Conservation (phyloP, 2,113 vertebrate genomes). For the Siphamia tubifer region DNA sequence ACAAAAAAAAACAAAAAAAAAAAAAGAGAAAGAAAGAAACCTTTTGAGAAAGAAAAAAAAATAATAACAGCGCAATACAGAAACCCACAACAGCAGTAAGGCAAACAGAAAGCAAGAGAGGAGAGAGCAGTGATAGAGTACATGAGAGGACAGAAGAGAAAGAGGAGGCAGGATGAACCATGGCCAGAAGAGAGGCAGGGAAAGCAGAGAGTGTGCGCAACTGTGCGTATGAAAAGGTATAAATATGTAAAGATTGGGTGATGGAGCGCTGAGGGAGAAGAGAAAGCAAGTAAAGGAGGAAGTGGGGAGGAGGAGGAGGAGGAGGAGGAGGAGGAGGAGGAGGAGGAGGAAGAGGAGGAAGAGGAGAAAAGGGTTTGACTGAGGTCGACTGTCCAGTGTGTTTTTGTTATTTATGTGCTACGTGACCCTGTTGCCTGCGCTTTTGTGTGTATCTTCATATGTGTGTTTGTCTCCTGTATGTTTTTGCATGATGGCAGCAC, state of each 20-base stretch:
- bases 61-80: conserved; percentile 80
- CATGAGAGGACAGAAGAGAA: conserved; percentile 41
- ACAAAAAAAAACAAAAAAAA: conserved; percentile 51
- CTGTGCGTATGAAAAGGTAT: conserved; percentile 71
- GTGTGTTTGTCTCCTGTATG: conserved; percentile 4
- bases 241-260: conserved; percentile 62
- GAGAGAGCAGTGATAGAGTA: conserved; percentile 50
- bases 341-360: conserved; percentile 34
- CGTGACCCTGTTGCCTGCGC: conserved; percentile 70
- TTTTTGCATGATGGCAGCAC: conserved; percentile 53
- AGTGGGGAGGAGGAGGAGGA: conserved; percentile 39
- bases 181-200: conserved; percentile 30
- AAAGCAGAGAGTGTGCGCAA: conserved; percentile 41
- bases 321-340: conserved; percentile 31
- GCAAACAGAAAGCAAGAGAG: conserved; percentile 80
- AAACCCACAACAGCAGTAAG: conserved; percentile 85
- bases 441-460: conserved; percentile 7
- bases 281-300: conserved; percentile 40
- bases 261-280: conserved; percentile 41
- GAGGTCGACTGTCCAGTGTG: conserved; percentile 79
- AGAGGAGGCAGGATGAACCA: conserved; percentile 44
- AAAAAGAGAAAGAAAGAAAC: conserved; percentile 44
- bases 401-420: conserved; percentile 75
- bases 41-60: conserved; percentile 52
- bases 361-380: conserved; percentile 56